Percentiles rank a stretch among this genome's conserved stretches.
These are phyloP conservation scores for Eupithecia inturbata DNA, from an alignment of 2,888 invertebrate species.

Conservation along the genomic window DNA sequence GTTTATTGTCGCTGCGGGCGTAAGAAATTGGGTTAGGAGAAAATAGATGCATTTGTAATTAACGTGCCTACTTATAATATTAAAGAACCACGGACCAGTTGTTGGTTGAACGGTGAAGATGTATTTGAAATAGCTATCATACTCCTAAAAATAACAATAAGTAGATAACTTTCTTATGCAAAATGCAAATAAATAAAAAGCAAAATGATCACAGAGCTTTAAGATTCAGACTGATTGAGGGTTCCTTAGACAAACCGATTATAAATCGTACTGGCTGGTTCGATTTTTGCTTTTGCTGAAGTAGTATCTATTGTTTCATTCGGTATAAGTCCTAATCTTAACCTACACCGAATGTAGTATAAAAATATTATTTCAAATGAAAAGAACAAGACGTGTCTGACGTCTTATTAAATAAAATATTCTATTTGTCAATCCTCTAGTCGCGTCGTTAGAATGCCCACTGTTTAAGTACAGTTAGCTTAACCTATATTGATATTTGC, in stretches of 20 bases:
- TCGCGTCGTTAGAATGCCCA: constrained; percentile 6
- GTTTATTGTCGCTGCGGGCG: constrained; percentile 9
- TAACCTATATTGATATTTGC: constrained; percentile 18
- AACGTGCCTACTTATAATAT: not conserved
- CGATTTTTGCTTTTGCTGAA: too few species aligned
- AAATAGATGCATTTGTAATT: not conserved
- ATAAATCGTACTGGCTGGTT: too few species aligned
- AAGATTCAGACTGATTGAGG: not conserved
- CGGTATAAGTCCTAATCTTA: too few species aligned
- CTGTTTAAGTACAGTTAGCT: constrained; percentile 3
- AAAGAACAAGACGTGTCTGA: not conserved
- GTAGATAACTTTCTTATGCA: not conserved
- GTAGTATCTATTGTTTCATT: too few species aligned
- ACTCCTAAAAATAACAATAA: not conserved
- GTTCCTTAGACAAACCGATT: not conserved
- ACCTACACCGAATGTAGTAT: not conserved
- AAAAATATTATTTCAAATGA: not conserved
- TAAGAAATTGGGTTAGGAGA: constrained; percentile 1
- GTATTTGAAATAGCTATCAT: not conserved
- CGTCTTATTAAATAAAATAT: constrained; percentile 13
- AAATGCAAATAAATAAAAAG: not conserved
- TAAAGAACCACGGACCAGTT: too few species aligned
- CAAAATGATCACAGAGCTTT: not conserved
- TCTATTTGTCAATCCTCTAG: not conserved
- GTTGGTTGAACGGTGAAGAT: not conserved